Conservation (phyloP, 1,140 invertebrate genomes). For the Scylla paramamosain region DNA sequence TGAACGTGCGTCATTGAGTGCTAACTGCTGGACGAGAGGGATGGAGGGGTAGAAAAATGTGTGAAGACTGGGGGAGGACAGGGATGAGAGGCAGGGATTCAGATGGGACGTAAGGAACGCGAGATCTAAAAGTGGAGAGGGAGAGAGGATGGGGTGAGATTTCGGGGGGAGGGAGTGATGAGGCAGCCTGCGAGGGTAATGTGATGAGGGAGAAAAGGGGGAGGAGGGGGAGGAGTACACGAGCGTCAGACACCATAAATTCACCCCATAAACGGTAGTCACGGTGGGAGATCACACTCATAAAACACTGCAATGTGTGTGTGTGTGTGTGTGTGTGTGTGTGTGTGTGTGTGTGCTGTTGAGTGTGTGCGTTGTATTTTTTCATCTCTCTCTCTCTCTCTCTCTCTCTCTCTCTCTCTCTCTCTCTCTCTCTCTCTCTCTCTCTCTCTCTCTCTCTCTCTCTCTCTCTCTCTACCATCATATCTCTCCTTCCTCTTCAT, state of each 20-base stretch:
- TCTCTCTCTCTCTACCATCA: conserved; percentile 39
- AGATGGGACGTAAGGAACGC: neutral
- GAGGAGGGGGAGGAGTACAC: neutral
- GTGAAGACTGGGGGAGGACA: too few species aligned
- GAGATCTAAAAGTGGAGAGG: neutral
- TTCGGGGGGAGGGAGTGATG: neutral
- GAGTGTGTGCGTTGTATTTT: neutral
- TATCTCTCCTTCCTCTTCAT: neutral
- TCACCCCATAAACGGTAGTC: conserved; percentile 11
- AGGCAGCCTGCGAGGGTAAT: neutral
- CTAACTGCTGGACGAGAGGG: too few species aligned
- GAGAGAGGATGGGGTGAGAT: neutral
- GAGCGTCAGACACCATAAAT: neutral
- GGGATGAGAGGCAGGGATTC: neutral
- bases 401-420: conserved; percentile 41
- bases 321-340: conserved; percentile 20
- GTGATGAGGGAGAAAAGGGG: neutral
- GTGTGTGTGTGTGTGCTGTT: neutral
- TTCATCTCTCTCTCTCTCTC: neutral
- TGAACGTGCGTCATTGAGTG: too few species aligned
- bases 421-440: conserved; percentile 41
- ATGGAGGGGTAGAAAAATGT: too few species aligned
- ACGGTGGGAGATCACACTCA: conserved; percentile 1
- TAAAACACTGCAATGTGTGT: neutral
- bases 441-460: conserved; percentile 47